Evolutionary conservation across 2,797 vertebrate genomes (phyloP).

Genomic region (Prionace glauca): DNA sequence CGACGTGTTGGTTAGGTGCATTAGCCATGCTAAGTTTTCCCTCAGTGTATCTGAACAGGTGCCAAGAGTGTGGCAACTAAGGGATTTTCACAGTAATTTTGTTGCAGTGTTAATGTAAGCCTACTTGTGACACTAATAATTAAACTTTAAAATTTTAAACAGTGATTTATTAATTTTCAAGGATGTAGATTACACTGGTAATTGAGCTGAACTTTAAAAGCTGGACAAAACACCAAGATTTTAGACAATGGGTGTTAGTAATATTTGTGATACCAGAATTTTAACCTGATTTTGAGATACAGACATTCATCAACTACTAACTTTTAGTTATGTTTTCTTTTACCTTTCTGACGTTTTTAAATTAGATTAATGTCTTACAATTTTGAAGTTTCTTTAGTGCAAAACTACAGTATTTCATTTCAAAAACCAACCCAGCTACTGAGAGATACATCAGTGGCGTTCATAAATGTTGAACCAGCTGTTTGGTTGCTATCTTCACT

Average conservation of each 20-base stretch:
- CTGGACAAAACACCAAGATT: background rate
- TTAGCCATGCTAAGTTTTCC: too few species aligned
- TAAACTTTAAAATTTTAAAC: too few species aligned
- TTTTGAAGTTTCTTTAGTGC: background rate
- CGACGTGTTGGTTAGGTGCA: too few species aligned
- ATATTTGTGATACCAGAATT: background rate
- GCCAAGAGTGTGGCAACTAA: too few species aligned
- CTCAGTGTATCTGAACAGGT: too few species aligned
- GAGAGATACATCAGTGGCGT: background rate
- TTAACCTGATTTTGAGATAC: background rate
- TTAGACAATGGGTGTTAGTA: background rate
- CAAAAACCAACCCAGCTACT: background rate
- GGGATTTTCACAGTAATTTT: too few species aligned
- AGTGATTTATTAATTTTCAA: background rate
- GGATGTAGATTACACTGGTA: background rate
- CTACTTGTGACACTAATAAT: too few species aligned
- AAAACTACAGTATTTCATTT: background rate
- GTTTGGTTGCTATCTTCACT: background rate
- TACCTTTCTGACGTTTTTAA: background rate
- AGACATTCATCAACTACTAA: background rate
- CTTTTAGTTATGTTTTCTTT: background rate
- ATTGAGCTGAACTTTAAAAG: background rate
- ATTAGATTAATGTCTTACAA: background rate
- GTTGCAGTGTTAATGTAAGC: too few species aligned
- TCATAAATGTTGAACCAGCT: background rate